Percentiles rank a stretch among this genome's conserved stretches.
These are phyloP conservation scores for Semaprochilodus insignis DNA, from an alignment of 2,797 vertebrate species.

Conservation along the genomic window DNA sequence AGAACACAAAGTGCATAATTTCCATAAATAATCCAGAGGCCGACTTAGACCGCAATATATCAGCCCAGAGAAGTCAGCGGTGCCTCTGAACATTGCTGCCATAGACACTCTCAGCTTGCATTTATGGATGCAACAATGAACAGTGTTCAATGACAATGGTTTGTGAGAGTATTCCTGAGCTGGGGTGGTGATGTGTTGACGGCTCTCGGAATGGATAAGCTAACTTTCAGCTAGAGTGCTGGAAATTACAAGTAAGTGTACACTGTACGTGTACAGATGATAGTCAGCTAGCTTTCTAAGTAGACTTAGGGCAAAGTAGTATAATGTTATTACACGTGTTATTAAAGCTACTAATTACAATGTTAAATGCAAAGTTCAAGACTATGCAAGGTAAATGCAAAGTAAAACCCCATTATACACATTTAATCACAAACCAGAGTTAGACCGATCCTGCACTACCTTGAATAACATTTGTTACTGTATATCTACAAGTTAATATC, in stretches of 20 bases:
- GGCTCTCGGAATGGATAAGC: constrained; percentile 61
- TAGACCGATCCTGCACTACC: background rate
- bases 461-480: background rate
- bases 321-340: background rate
- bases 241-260: background rate
- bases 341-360: background rate
- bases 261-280: background rate
- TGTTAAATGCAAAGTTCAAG: background rate
- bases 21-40: no score
- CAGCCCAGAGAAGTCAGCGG: no score
- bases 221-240: background rate
- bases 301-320: background rate
- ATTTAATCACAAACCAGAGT: background rate
- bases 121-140: no score
- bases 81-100: no score
- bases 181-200: no score
- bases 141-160: no score
- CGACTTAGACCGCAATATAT: no score
- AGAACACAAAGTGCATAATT: no score
- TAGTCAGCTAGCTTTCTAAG: background rate
- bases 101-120: no score
- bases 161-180: no score
- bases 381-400: no score
- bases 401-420: background rate
- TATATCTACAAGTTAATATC: background rate